Percentiles rank a stretch among this genome's conserved stretches.
These are phyloP conservation scores for Homalodisca vitripennis DNA, from an alignment of 1,140 invertebrate genomes.

Conservation along the genomic window DNA sequence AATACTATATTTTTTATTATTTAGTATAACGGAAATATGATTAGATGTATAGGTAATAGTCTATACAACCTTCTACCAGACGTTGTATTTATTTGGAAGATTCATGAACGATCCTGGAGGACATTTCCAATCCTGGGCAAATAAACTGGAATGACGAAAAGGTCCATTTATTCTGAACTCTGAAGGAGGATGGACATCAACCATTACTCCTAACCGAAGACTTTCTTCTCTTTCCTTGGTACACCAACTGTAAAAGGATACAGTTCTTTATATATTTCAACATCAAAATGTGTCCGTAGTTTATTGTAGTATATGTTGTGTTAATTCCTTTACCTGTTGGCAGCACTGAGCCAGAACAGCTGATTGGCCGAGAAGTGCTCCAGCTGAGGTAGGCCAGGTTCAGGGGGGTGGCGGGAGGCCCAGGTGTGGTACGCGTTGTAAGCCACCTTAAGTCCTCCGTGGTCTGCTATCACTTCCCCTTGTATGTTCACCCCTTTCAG, in stretches of 20 bases:
- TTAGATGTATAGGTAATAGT: no score
- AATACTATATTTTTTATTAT: no score
- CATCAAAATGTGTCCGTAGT: neutral
- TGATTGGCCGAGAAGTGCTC: conserved; percentile 47
- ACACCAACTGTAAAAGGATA: conserved; percentile 43
- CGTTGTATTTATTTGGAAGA: conserved; percentile 77
- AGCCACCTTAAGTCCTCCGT: conserved; percentile 63
- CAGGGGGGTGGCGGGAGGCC: conserved; percentile 40
- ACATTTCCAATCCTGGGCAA: conserved; percentile 83
- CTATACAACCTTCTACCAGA: no score
- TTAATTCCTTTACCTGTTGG: conserved; percentile 52
- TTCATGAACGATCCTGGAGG: conserved; percentile 80
- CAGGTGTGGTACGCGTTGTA: conserved; percentile 55
- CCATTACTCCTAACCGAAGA: neutral
- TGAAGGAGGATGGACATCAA: conserved; percentile 62
- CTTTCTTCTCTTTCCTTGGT: conserved; percentile 49
- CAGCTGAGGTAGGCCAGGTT: conserved; percentile 51
- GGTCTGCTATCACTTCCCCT: conserved; percentile 78
- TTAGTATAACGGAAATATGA: no score
- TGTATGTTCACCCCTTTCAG: conserved; percentile 70
- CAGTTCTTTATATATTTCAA: neutral
- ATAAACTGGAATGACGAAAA: conserved; percentile 83
- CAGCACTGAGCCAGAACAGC: conserved; percentile 66
- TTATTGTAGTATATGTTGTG: neutral
- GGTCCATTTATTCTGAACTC: conserved; percentile 82